Conservation (phyloP, 2,797 vertebrate species). For the Triplophysa yarkandensis region DNA sequence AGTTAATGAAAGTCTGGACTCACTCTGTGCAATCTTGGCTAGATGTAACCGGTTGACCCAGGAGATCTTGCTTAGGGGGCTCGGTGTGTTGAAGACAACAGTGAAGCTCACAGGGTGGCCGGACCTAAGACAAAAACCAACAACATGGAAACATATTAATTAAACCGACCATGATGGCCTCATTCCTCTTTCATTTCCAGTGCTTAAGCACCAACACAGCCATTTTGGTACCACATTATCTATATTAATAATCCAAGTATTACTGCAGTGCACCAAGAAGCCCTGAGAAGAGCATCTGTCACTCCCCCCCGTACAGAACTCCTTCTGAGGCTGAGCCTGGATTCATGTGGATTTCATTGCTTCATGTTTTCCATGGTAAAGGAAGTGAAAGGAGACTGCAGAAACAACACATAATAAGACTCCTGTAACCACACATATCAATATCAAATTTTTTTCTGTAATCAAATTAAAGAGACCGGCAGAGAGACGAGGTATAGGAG, state of each 20-base stretch:
- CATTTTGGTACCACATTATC: slow-evolving; percentile 17
- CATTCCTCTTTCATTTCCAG: neutral
- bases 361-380: neutral
- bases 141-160: neutral
- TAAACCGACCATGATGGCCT: neutral
- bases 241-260: slow-evolving; percentile 31
- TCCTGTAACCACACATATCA: slow-evolving; percentile 9
- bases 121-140: slow-evolving; percentile 72
- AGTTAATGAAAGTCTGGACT: slow-evolving; percentile 61
- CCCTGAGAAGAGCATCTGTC: slow-evolving; percentile 39
- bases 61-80: slow-evolving; percentile 91
- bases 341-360: slow-evolving; percentile 7
- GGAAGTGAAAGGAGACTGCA: slow-evolving; percentile 36
- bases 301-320: slow-evolving; percentile 11
- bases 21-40: slow-evolving; percentile 88
- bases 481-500: slow-evolving; percentile 34
- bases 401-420: slow-evolving; percentile 12
- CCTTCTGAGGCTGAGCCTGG: slow-evolving; percentile 31
- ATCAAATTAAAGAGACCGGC: slow-evolving; percentile 27
- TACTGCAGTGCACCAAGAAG: slow-evolving; percentile 38
- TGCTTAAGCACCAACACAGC: slow-evolving; percentile 14
- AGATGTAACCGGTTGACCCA: slow-evolving; percentile 95
- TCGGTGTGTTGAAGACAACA: slow-evolving; percentile 95
- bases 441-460: slow-evolving; percentile 19
- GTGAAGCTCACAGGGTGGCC: slow-evolving; percentile 93